Evolutionary conservation across 2,797 vertebrate species (phyloP).

Genomic region (Nothura maculosa): DNA sequence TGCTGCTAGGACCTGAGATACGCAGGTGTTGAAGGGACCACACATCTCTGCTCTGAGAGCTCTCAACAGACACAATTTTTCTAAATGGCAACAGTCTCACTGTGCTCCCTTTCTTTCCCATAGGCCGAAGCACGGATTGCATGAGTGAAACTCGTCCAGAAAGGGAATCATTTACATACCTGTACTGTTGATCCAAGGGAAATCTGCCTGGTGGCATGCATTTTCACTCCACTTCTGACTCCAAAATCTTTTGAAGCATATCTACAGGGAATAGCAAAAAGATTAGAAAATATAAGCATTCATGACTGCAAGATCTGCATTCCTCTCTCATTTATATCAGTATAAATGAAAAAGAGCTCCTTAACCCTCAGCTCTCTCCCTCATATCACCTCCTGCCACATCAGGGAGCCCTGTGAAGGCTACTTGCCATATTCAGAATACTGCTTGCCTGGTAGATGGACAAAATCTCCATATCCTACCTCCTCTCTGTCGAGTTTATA

Average conservation of each 20-base stretch:
- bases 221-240: rapidly evolving
- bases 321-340: neutral
- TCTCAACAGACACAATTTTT: neutral
- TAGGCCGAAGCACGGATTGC: neutral
- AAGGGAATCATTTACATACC: neutral
- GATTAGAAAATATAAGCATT: neutral
- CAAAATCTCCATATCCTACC: neutral
- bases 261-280: neutral
- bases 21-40: rapidly evolving
- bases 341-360: neutral
- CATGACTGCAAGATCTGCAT: neutral
- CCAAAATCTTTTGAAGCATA: neutral
- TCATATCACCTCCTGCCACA: neutral
- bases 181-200: neutral
- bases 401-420: neutral
- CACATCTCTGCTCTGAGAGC: rapidly evolving
- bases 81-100: neutral
- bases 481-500: rapidly evolving
- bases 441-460: neutral
- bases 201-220: neutral
- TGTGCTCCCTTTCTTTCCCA: neutral
- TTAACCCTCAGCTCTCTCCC: neutral
- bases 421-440: neutral
- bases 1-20: neutral
- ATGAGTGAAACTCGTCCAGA: neutral